Base-by-base conservation (phyloP, 2,797 vertebrate species). In the Poeciliopsis infans region DNA sequence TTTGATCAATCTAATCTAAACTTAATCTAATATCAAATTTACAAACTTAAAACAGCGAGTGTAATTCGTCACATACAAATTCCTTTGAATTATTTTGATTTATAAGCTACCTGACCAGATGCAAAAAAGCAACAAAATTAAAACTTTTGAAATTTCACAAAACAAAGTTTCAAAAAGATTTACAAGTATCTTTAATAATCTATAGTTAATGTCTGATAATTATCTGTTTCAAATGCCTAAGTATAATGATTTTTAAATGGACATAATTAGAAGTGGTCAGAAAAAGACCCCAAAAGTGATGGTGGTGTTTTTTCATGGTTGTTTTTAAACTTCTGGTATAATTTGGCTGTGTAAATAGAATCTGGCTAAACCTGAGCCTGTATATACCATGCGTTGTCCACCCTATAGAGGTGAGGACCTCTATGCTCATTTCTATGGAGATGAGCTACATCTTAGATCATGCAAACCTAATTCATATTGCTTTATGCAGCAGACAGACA, bases 391-490 rank as follows among this genome's bases (percentile, higher is more conserved):
- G 81, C 59, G 66, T 85, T 84, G 84, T 77, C 57, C 73, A 66
- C 28, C 74, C 82, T 75, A 72, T 46, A 77, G 86, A 86, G 87
- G 83, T 78, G 80, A 83, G 79, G 64, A 88, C 88, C 75, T 81
- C 74, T 53, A 69, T 74, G 76, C 90, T 89, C 89, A 95, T 95
- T 94, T 93, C 92, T 94, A 94, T 94, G 93, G 94, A 94, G 94
- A 95, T 94, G 89, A 92, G 91, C 80, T 82, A 85, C 86, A 79
- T 90, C 81, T 89, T 75, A 82, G 77, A 88, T 93, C 80, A 85
- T 79, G 85, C 81, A 88, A 86, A 91, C 81, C 75, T 84, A 80
- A 83, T 89, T 87, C 85, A 72, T 88, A 88, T 90, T 83, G 75
- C 81, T 85, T 36, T 51, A 77, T 83, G 88, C 87, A 79, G 82